phyloP scores from a whole-genome alignment of 2,113 vertebrate species.

The Cyanoramphus novaezelandiae region DNA sequence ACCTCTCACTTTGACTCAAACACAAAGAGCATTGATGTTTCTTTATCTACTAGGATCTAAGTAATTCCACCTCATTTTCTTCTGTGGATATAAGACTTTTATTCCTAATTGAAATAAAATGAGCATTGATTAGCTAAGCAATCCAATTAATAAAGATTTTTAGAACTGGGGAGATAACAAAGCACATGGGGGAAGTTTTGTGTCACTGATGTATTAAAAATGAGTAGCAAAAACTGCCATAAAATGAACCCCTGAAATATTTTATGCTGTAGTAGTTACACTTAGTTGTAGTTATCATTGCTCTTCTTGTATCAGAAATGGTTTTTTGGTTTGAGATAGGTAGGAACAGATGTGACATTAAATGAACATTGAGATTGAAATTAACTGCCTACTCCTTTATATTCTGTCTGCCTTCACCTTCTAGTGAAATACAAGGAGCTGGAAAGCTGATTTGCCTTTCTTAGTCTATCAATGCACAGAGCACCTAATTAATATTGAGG shows the following conservation, averaged over 20 bases:
- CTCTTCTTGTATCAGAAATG: neutral
- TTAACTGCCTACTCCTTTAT: neutral
- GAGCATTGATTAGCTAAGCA: neutral
- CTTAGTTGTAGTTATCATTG: neutral
- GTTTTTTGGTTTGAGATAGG: neutral
- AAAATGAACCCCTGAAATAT: neutral
- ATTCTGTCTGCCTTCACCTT: neutral
- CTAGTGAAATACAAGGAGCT: neutral
- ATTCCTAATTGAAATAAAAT: neutral
- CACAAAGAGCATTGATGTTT: neutral
- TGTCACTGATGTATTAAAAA: neutral
- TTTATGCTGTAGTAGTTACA: neutral
- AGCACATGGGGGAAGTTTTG: neutral
- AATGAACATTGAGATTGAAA: neutral
- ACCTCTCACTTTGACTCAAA: neutral
- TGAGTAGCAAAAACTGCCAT: neutral
- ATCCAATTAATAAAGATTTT: neutral
- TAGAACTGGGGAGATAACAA: neutral
- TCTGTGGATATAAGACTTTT: neutral
- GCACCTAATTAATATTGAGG: neutral
- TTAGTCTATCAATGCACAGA: neutral
- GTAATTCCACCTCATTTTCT: neutral
- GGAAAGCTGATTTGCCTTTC: slow-evolving; percentile 16
- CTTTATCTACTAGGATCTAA: neutral
- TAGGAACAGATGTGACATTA: neutral